Base-by-base conservation (phyloP, 2,888 invertebrate species). In the Cistogaster globosa region DNA sequence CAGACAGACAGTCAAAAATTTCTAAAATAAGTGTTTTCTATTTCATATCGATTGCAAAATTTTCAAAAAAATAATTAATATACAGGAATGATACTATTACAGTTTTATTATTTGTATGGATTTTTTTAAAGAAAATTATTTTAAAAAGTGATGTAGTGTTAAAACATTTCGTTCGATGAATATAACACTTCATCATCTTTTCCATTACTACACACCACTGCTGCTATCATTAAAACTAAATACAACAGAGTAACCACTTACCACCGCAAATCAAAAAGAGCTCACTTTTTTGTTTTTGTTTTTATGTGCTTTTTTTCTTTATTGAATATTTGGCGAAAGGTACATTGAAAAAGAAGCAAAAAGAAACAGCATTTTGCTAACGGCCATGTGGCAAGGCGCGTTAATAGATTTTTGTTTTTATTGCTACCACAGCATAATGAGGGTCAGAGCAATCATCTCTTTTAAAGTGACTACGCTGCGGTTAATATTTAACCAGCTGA, bases 381-480 rank as follows among this genome's bases (percentile, higher is more conserved):
- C 60, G 69, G 63, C 75, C 71, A 81, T 62, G 81, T 71, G 75
- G 67, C 72, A 53, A 71, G 79, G 58, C 60, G 80, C 69, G 85
- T 82, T 85, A 85, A 82, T 82, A 85, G 82, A 82, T 85, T 85
- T 85, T 79, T 58, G 69, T 65, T 82, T 76, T 81, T 85, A 78
- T 81, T 75, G 75, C 78, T 78, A 26, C 75, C 82, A 75, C 82
- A 53, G 67, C 42, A 67, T 80, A 82, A 85, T 85, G 85, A 85
- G 85, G 85, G 85, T 85, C 85, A 85, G 75, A 85, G 74, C 78
- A 85, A 85, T 85, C 85, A 82, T 82, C 85, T 85, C 78, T 85
- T 74, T 82, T 79, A 82, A 79, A 78, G 65, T 82, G 69, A 79
- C 82, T 78, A 82, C 63, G 77, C 60, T 82, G 74, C 69, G 85